Percentiles rank a stretch among this genome's conserved stretches.
Conservation (phyloP, 1,140 invertebrate species). For the Lucilia cuprina region DNA sequence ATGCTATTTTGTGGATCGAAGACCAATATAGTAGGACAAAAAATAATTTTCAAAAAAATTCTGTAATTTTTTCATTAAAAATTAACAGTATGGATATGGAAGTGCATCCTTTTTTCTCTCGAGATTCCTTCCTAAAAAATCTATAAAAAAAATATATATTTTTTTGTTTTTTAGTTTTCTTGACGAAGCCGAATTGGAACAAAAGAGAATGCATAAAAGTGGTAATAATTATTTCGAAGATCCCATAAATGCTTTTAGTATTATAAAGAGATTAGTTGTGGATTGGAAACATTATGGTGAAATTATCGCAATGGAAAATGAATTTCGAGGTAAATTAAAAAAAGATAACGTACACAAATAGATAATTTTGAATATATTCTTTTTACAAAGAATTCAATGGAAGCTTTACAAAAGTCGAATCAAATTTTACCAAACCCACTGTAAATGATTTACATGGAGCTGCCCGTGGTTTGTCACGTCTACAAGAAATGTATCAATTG, state of each 20-base stretch:
- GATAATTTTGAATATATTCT: too few relatives aligned
- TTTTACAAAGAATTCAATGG: too few relatives aligned
- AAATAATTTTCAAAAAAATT: too few relatives aligned
- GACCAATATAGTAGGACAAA: too few relatives aligned
- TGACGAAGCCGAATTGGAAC: neutral
- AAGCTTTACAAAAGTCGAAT: too few relatives aligned
- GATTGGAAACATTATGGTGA: conserved; percentile 74
- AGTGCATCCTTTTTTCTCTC: too few relatives aligned
- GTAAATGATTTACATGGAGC: conserved; percentile 90
- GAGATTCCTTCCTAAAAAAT: too few relatives aligned
- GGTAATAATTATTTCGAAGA: conserved; percentile 45
- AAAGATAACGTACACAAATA: neutral
- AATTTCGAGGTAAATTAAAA: neutral
- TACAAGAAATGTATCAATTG: conserved; percentile 93
- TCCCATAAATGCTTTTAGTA: conserved; percentile 49
- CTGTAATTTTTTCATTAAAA: too few relatives aligned
- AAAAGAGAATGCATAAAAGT: neutral
- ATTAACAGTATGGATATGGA: too few relatives aligned
- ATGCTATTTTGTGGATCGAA: too few relatives aligned
- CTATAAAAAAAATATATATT: too few relatives aligned
- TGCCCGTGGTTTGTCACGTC: conserved; percentile 86
- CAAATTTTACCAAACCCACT: conserved; percentile 65
- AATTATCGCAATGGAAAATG: neutral
- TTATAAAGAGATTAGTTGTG: conserved; percentile 90
- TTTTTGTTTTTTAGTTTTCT: conserved; percentile 1